Conservation (phyloP, 2,113 vertebrate species). For the Oxyruncus cristatus region DNA sequence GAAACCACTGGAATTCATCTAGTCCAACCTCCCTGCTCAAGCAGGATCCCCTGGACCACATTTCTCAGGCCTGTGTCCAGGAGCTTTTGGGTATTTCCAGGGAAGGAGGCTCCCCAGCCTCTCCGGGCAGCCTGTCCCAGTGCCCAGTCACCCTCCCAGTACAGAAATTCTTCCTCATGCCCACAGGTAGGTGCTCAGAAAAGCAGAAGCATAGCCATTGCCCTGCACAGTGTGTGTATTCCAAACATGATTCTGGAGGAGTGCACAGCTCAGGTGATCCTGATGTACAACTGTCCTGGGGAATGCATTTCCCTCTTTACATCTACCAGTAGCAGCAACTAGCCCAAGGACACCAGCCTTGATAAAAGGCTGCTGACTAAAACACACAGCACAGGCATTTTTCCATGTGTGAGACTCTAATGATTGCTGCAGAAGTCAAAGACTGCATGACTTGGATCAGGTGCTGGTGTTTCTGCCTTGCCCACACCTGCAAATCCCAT, state of each 20-base stretch:
- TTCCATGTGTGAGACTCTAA: not conserved
- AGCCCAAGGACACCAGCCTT: not conserved
- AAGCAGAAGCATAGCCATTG: not conserved
- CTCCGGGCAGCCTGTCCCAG: not conserved
- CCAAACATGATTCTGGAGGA: not conserved
- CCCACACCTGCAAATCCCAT: constrained; percentile 17
- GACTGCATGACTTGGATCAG: not conserved
- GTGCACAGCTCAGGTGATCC: not conserved
- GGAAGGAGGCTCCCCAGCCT: not conserved
- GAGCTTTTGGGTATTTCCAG: not conserved
- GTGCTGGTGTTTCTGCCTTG: not conserved
- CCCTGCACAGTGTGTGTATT: not conserved
- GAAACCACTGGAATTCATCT: not conserved
- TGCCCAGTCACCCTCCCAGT: not conserved
- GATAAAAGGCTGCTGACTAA: not conserved
- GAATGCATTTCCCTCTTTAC: not conserved
- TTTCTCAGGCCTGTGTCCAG: not conserved
- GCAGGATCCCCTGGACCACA: not conserved
- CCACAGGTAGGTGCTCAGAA: not conserved
- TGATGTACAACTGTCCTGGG: not conserved
- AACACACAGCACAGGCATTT: not conserved
- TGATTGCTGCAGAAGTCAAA: not conserved
- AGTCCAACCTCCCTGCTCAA: not conserved
- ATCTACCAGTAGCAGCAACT: not conserved
- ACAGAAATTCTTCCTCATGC: not conserved